Base-by-base conservation (phyloP, 2,888 invertebrate genomes). In the Druceiella hillmani region DNA sequence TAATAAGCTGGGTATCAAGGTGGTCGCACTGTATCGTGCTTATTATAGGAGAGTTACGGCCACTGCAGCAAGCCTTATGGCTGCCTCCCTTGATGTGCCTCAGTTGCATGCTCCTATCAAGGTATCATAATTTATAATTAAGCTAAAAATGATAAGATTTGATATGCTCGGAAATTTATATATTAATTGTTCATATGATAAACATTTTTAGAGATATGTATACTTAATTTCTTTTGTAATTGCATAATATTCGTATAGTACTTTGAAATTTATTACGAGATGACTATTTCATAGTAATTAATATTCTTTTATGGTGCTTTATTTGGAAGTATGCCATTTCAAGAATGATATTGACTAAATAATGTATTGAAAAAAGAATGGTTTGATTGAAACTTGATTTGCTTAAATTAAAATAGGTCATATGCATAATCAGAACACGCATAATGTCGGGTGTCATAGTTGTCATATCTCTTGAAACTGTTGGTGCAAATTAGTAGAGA, bases 1-100 rank as follows among this genome's bases (percentile, higher is more conserved):
- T 60, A 93, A 94, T 68, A 76, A 92, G 11, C 78, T 95, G 42
- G 87, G 92, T 31, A 87, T 88, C 43, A 78, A 88, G 49, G 82
- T 87, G 31, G 85, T 89, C 17, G 80, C 86, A 37, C 75, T 93
- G 70, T 78, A 88, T 50, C 76, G 87, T 25, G 83, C 84, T 2
- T 76, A 87, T 64, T 87, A 88, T 44, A 74, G 85, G 30, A 70
- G 90, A 36, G 81, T 85, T 16, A 87, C 89, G 3, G 89, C 91
- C 11, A 86, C 92, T 9, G 85, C 94, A 40, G 94, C 94, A 35
- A 92, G 91, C 54, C 76, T 95, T 10, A 97, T 97, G 95, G 90
- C 94, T 1, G 91, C 93, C 53, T 91, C 92, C 1, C 68, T 92
- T 33, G 95, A 97, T 54, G 79, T 87, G 30, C 89, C 88, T 50